These are phyloP conservation scores for Aulostomus chinensis DNA, from an alignment of 2,797 vertebrate species.

Conservation along the genomic window DNA sequence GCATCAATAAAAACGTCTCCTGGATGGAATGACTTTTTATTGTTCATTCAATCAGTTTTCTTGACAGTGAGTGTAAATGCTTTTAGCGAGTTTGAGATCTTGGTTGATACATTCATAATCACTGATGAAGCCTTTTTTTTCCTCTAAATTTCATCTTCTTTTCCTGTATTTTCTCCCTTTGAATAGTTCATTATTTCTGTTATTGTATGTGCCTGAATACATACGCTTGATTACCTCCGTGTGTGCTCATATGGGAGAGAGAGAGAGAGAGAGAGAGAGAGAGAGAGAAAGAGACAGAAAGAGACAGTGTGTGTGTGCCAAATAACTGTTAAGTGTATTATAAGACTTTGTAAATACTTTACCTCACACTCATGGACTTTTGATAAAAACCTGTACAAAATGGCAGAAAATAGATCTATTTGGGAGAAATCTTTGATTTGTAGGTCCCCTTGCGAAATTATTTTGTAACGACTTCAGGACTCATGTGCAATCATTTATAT, in stretches of 20 bases:
- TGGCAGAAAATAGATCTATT: constrained; percentile 70
- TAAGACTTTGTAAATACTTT: constrained; percentile 77
- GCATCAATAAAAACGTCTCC: constrained; percentile 31
- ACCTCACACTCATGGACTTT: constrained; percentile 79
- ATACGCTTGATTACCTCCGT: constrained; percentile 84
- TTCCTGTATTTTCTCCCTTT: constrained; percentile 39
- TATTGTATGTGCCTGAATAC: constrained; percentile 81
- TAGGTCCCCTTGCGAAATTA: constrained; percentile 57
- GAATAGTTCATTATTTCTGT: constrained; percentile 63
- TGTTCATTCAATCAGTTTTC: too few relatives aligned
- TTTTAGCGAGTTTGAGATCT: constrained; percentile 52
- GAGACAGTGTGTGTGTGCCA: constrained; percentile 56
- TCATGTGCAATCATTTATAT: constrained; percentile 59
- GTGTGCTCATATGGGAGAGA: constrained; percentile 64
- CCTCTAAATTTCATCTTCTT: constrained; percentile 48
- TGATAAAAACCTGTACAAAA: constrained; percentile 75
- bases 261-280: constrained; percentile 54
- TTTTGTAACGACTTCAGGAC: constrained; percentile 67
- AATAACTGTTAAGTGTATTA: constrained; percentile 72
- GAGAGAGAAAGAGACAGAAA: constrained; percentile 52
- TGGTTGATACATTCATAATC: constrained; percentile 38
- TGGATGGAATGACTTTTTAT: too few relatives aligned
- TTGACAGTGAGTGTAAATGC: constrained; percentile 56
- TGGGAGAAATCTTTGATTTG: constrained; percentile 76
- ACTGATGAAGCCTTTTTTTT: constrained; percentile 48